Conservation (phyloP, 2,113 vertebrate genomes). For the Xiphophorus hellerii region DNA sequence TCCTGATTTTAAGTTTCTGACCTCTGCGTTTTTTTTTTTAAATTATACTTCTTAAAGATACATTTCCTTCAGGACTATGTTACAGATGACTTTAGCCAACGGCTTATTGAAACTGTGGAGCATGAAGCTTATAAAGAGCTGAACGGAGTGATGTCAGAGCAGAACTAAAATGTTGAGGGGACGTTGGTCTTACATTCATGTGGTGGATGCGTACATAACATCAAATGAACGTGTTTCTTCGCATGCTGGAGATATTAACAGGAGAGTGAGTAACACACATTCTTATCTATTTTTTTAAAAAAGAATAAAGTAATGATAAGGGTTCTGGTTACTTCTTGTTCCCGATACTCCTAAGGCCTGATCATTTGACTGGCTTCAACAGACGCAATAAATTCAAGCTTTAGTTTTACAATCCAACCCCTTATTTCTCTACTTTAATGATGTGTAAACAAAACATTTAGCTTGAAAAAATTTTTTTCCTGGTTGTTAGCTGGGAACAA, state of each 20-base stretch:
- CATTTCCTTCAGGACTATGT: too few species aligned
- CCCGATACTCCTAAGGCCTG: background rate
- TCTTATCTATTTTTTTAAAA: background rate
- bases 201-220: conserved; percentile 5
- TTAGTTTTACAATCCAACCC: background rate
- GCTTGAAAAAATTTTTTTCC: background rate
- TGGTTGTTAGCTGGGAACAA: background rate
- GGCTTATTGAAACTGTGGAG: background rate
- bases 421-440: background rate
- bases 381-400: background rate
- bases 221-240: background rate
- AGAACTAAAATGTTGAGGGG: background rate
- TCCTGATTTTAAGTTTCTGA: too few species aligned
- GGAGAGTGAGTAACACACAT: background rate
- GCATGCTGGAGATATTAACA: background rate
- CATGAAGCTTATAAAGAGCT: background rate
- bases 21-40: too few species aligned
- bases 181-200: background rate
- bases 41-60: too few species aligned
- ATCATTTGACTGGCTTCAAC: background rate
- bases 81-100: too few species aligned
- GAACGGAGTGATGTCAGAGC: background rate
- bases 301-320: background rate
- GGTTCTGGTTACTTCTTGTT: conserved; percentile 5
- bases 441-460: background rate